phyloP scores from a whole-genome alignment of 2,888 invertebrate species.

The Loripinus fragilis region DNA sequence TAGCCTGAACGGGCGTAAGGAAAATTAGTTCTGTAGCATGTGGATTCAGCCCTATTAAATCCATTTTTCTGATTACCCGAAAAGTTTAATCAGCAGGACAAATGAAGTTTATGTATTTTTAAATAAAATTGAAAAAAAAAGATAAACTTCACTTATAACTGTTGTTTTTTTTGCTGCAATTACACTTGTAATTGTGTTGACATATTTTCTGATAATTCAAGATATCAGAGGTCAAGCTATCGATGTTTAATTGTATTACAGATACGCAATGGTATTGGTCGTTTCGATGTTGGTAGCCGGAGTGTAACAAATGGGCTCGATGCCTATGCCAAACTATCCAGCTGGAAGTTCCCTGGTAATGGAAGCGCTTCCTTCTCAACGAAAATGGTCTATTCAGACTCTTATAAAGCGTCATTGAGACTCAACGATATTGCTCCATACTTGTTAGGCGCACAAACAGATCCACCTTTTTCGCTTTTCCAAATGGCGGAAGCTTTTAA shows the following conservation, averaged over 20 bases:
- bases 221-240: no score
- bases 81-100: no score
- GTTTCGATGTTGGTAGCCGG: slow-evolving; percentile 61
- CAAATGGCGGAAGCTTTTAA: slow-evolving; percentile 42
- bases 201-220: no score
- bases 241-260: slow-evolving; percentile 84
- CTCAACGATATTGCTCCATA: slow-evolving; percentile 64
- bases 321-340: slow-evolving; percentile 64
- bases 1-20: no score
- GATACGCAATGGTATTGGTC: slow-evolving; percentile 68
- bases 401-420: slow-evolving; percentile 58
- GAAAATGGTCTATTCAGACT: slow-evolving; percentile 58
- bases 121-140: no score
- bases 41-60: no score
- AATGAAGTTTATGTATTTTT: no score
- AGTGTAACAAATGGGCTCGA: slow-evolving; percentile 66
- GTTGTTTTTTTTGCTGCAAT: no score
- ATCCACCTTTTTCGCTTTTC: slow-evolving; percentile 57
- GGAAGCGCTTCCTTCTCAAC: slow-evolving; percentile 56
- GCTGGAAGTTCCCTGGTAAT: slow-evolving; percentile 57
- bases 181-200: no score
- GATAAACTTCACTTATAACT: no score
- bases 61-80: no score
- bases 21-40: no score
- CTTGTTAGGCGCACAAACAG: slow-evolving; percentile 51